A percentile compares a stretch with the other conserved stretches of the same genome.
phyloP scores from a whole-genome alignment of 2,888 invertebrate genomes.

The Aleiodes alternator region DNA sequence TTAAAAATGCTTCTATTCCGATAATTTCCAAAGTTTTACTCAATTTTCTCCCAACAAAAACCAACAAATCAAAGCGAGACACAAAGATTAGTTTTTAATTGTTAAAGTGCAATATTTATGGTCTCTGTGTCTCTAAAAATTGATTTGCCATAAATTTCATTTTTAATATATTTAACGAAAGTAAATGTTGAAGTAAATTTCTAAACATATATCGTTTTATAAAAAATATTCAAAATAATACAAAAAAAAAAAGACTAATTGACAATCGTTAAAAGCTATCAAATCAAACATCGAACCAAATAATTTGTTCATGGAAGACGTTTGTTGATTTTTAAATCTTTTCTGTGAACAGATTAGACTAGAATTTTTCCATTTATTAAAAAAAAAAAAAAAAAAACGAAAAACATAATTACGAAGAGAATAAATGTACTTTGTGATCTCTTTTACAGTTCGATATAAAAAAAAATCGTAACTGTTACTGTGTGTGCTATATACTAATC shows the following conservation, averaged over 20 bases:
- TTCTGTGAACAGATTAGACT: constrained; percentile 62
- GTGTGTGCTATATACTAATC: constrained; percentile 40
- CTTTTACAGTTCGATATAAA: constrained; percentile 14
- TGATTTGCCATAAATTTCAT: constrained; percentile 22
- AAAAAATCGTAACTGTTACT: constrained; percentile 15
- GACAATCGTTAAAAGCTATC: constrained; percentile 66
- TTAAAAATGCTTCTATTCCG: not conserved
- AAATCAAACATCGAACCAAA: constrained; percentile 67
- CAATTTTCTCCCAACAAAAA: constrained; percentile 50
- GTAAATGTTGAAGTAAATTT: constrained; percentile 21
- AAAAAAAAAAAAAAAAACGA: too few relatives aligned
- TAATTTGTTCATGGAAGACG: constrained; percentile 63
- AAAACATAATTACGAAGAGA: constrained; percentile 13
- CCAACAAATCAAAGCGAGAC: constrained; percentile 36
- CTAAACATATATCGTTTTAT: constrained; percentile 7
- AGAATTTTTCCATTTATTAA: constrained; percentile 16
- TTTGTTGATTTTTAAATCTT: constrained; percentile 51
- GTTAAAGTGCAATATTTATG: constrained; percentile 46
- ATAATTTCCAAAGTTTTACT: too few relatives aligned
- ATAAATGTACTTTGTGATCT: constrained; percentile 21
- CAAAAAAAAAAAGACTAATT: constrained; percentile 56
- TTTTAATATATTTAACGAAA: constrained; percentile 29
- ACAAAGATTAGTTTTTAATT: constrained; percentile 47
- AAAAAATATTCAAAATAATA: constrained; percentile 22
- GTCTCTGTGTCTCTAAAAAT: constrained; percentile 30